Base-by-base conservation (phyloP, 2,888 invertebrate genomes). In the Odiellus spinosus region DNA sequence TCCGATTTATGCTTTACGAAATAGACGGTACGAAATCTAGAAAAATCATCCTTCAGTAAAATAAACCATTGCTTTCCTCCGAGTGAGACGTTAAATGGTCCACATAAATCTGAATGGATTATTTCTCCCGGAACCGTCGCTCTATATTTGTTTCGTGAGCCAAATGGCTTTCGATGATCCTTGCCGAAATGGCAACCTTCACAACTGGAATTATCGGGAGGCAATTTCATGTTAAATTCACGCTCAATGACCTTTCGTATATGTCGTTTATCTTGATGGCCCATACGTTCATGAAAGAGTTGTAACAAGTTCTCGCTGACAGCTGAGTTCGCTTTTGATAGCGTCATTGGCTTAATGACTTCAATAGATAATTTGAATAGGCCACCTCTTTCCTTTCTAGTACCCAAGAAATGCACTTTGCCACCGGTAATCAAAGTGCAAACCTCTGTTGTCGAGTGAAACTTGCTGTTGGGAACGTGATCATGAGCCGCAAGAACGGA, bases 101-200 rank as follows among this genome's bases (percentile, higher is more conserved):
- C 48, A 35, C 51, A 53, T 2, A 53, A 40, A 45, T 55, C 53
- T 11, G 48, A 36, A 17, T 46, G 52, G 17, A 26, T n/a, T n/a
- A n/a, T n/a, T n/a, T n/a, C n/a, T n/a, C 26, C 26, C 8, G 26
- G 26, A 6, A 8, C 8, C 26, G 8, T 6, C 4, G 26, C 26
- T 8, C 8, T 4, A 8, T 26, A 11, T 40, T 48, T 44, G 20
- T 18, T 32, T 8, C 26, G 8, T 6, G 5, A 26, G 11, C 45
- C 46, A 46, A 48, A 46, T 15, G 6, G 19, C 21, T 42, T 36
- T 12, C 48, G 2, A 15, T 48, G 44, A 3, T 18, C 21, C 35
- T 46, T 49, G 1, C 44, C 46, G 21, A 44, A 43, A 4, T 46
- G 36, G 12, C 44, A 46, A 40, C 46, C 10, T 39, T 46, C 44